These are phyloP conservation scores for Vipera ursinii DNA, from an alignment of 2,797 vertebrate genomes.

Conservation along the genomic window DNA sequence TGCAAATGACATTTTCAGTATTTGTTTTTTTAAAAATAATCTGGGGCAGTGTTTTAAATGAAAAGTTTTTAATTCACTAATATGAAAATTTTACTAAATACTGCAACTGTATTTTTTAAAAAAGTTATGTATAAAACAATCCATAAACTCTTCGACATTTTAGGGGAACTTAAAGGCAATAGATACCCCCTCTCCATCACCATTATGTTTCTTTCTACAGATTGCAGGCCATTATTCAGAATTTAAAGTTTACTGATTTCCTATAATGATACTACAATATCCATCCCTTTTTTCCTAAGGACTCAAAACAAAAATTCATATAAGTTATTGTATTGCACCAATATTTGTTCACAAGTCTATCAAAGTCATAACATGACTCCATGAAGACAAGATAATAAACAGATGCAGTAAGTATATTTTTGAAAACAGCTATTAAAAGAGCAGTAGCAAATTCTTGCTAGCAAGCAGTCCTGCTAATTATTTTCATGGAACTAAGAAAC, in stretches of 20 bases:
- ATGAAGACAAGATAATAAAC: not conserved
- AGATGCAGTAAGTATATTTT: not conserved
- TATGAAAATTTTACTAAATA: not conserved
- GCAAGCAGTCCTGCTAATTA: not conserved
- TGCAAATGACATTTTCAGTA: not conserved
- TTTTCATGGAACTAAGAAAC: not conserved
- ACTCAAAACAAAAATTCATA: not conserved
- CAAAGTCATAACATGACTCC: not conserved
- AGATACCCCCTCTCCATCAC: not conserved
- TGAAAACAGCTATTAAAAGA: not conserved
- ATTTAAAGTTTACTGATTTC: not conserved
- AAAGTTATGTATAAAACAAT: not conserved
- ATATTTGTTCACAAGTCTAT: conserved; percentile 20
- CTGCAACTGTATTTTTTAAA: not conserved
- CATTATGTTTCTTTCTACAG: not conserved
- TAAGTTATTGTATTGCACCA: not conserved
- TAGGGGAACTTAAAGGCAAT: not conserved
- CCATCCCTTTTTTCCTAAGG: not conserved
- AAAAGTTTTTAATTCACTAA: not conserved
- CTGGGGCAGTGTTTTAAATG: not conserved
- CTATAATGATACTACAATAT: not conserved
- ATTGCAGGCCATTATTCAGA: not conserved
- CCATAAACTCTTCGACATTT: not conserved
- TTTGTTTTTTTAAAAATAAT: not conserved
- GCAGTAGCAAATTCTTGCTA: not conserved